Percentiles rank a stretch among this genome's conserved stretches.
phyloP scores from a whole-genome alignment of 64 coral and sea anemone genomes.

The Pachyseris speciosa region DNA sequence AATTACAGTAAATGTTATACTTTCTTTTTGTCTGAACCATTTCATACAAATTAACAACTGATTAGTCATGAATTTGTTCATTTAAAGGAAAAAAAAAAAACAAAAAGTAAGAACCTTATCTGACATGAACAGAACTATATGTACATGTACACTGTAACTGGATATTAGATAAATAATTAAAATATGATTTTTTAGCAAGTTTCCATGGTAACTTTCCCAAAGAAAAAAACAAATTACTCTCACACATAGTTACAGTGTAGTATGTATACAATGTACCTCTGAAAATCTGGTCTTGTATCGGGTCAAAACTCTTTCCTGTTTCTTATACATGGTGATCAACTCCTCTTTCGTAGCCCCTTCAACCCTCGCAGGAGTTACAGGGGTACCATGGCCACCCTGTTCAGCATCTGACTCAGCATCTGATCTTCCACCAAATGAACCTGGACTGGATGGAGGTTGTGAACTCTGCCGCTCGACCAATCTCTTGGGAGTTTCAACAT shows the following conservation, averaged over 20 bases:
- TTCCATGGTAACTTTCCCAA: too few species aligned
- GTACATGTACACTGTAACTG: not conserved
- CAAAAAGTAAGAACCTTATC: too few species aligned
- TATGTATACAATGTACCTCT: conserved; percentile 76
- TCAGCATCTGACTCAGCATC: conserved; percentile 89
- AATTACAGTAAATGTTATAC: too few species aligned
- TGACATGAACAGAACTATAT: too few species aligned
- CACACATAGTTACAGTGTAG: not conserved
- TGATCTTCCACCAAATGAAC: conserved; percentile 55
- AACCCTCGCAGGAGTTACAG: conserved; percentile 41
- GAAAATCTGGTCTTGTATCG: conserved; percentile 99
- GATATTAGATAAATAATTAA: not conserved
- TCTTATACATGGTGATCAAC: conserved; percentile 76
- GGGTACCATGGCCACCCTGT: conserved; percentile 50
- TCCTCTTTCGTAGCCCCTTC: conserved; percentile 93
- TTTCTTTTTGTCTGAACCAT: too few species aligned
- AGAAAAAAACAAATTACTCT: not conserved
- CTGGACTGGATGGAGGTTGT: conserved; percentile 62
- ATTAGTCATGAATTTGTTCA: too few species aligned
- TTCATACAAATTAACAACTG: too few species aligned
- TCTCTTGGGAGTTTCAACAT: conserved; percentile 69
- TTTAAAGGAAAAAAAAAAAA: too few species aligned
- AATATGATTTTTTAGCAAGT: not conserved
- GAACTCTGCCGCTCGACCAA: not conserved
- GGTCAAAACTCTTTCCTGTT: conserved; percentile 89